Base-by-base conservation (phyloP, 2,888 invertebrate species). In the Campopleginae sp. region DNA sequence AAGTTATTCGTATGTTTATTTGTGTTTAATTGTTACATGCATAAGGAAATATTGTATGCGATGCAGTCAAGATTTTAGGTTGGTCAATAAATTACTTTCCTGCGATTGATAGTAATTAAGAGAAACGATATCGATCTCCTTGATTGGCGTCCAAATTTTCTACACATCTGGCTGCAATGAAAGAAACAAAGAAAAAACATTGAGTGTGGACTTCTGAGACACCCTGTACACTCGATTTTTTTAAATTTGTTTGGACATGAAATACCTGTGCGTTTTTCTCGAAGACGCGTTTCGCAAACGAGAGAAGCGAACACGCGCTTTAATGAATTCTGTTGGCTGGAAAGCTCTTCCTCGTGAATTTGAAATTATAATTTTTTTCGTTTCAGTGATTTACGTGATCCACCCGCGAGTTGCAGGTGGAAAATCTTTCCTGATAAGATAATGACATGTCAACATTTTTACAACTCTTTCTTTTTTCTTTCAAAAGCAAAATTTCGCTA, bases 201-300 rank as follows among this genome's bases (percentile, higher is more conserved):
- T 33, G 33, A 58, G 58, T 27, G 5, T 5, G 1, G 1, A 58
- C 27, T 14, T 58, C 14, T 27, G 58, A 10, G 58, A 58, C 58
- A 58, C 58, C 19, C 10, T 66, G 23, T 66, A 58, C 44, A 31
- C 19, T 6, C 48, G 6, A 23, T 14, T 76, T n/a, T 42, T 14
- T 38, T 44, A n/a, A n/a, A 14, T 19, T 23, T 65, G 31, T 38
- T 23, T 8, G 31, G 23, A 23, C 66, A 63, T 75, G 66, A 70
- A 82, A 86, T 86, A 80, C 85, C 86, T 31, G 74, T 63, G 83
- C 85, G 85, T 86, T 48, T 38, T 85, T 61, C 75, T 66, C 82
- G 80, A 72, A 80, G 76, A 76, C 80, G 82, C 80, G 79, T 42
- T 77, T 44, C 70, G 51, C 79, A 72, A 75, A 77, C 80, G 33